Base-by-base conservation (phyloP, 2,797 vertebrate genomes). In the Lerista edwardsae region DNA sequence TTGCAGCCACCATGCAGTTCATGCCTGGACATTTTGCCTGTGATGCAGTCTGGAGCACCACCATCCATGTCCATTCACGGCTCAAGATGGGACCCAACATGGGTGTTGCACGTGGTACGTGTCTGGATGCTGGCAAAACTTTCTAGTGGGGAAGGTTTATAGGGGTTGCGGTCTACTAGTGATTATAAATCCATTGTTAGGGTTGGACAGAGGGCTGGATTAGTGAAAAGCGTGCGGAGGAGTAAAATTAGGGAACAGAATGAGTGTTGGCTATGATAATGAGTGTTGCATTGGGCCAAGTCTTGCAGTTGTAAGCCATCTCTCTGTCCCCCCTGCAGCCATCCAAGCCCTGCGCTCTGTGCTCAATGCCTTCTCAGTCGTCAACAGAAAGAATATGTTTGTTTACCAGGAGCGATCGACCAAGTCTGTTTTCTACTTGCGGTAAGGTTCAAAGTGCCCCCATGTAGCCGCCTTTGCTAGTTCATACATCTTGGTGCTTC, bases 301-400 rank as follows among this genome's bases (percentile, higher is more conserved):
- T 72, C 9, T 31, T 72, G 2, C 31, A 59, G 14, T 44, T 19
- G 29, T 77, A 36, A 68, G 27, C n/a, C 10, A 41, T 55, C 65
- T 64, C 21, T 81, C 77, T 64, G 10, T 3, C 0, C 86, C 78
- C 84, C 31, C 85, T 29, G 2, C 91, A 99, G 99, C 98, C 12
- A 99, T 99, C 88, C 98, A 98, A 95, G 98, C 98, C 0, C 96
- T 99, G 91, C 97, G 97, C 47, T 99, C 99, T 0, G 99, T 99
- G 91, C 97, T 99, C 85, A 99, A 97, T 15, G 98, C 98, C 72
- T 99, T 99, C 95, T 99, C 97, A 2, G 98, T 99, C 90, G 98
- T 97, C 88, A 99, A 99, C 96, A 97, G 98, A 93, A 99, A 99
- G 95, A 99, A 99, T 92, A 99, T 99, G 99, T 99, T 99, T 91